Base-by-base conservation (phyloP, 2,888 invertebrate genomes). In the Eurois occulta region DNA sequence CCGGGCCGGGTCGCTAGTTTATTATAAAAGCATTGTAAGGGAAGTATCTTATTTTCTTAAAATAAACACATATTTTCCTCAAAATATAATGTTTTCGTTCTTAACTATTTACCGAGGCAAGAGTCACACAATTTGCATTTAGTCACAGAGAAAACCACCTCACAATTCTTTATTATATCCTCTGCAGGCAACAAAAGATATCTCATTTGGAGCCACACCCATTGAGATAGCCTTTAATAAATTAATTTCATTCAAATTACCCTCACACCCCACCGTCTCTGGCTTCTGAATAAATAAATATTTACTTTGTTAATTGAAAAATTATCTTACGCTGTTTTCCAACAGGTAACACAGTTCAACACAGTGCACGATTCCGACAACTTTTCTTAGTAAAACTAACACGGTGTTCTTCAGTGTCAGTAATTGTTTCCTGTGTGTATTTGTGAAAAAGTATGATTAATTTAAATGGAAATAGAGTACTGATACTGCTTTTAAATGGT, bases 161-260 rank as follows among this genome's bases (percentile, higher is more conserved):
- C 60, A n/a, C 64, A 62, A 60, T 75, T 86, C 66, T 83, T 71
- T 86, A 77, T 85, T 66, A 65, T 32, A 52, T 71, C 46, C 13
- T 75, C 21, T 43, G 48, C 32, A 32, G 64, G 52, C 72, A 85
- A 89, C 83, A 85, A 83, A 87, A 84, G 80, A 90, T 85, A 87
- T 84, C 82, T 86, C 88, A 88, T 85, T 89, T 78, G 68, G 80
- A 77, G 68, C 77, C 79, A 77, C 75, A 85, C 81, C 77, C 82
- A 71, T 80, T 76, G 60, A 77, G 86, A 81, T 86, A 78, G 90
- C 87, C 86, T 89, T 88, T 89, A 90, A 92, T 91, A 91, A 92
- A 92, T 92, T 90, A 91, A 92, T 92, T 92, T 92, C 88, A 92
- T 93, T 92, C 88, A 91, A 93, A 92, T 93, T 90, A 89, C 86